Percentiles rank a stretch among this genome's conserved stretches.
These are phyloP conservation scores for Andrena bucephala DNA, from an alignment of 2,888 invertebrate species.

Conservation along the genomic window DNA sequence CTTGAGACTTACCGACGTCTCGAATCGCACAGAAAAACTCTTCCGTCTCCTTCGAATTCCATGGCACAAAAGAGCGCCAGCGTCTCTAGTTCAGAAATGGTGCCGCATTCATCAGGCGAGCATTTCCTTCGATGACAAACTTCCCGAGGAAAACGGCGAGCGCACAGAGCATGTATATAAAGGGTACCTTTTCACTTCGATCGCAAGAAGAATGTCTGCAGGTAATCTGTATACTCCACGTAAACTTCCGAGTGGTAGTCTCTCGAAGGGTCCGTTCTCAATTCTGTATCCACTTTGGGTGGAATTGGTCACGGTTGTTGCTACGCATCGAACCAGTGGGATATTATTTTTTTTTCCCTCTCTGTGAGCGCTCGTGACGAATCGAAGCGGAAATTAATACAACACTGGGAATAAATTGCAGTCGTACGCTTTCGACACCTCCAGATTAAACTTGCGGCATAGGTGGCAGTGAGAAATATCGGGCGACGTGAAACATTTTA, in stretches of 20 bases:
- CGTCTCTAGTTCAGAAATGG: background rate
- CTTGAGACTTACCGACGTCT: constrained; percentile 66
- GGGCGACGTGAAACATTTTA: too few species aligned
- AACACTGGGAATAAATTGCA: constrained; percentile 71
- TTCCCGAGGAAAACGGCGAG: background rate
- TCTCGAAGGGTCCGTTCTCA: constrained; percentile 51
- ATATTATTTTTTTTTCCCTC: constrained; percentile 74
- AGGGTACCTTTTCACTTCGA: background rate
- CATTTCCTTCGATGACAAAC: background rate
- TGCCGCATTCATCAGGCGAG: constrained; percentile 1
- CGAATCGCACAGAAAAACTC: constrained; percentile 48
- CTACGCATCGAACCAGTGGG: constrained; percentile 69
- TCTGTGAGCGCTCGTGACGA: constrained; percentile 70
- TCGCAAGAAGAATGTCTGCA: background rate
- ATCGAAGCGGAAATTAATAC: constrained; percentile 81
- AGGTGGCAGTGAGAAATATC: background rate
- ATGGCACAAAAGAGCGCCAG: background rate
- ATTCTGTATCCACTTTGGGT: constrained; percentile 65
- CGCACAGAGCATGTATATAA: too few species aligned
- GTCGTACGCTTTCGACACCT: constrained; percentile 16
- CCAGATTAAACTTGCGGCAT: background rate
- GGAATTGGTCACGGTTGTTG: constrained; percentile 73
- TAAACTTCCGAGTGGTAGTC: background rate
- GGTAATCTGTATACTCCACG: constrained; percentile 29
- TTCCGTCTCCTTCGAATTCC: constrained; percentile 18